Percentiles rank a stretch among this genome's conserved stretches.
These are phyloP conservation scores for Acridotheres tristis DNA, from an alignment of 2,797 vertebrate species.

Conservation along the genomic window DNA sequence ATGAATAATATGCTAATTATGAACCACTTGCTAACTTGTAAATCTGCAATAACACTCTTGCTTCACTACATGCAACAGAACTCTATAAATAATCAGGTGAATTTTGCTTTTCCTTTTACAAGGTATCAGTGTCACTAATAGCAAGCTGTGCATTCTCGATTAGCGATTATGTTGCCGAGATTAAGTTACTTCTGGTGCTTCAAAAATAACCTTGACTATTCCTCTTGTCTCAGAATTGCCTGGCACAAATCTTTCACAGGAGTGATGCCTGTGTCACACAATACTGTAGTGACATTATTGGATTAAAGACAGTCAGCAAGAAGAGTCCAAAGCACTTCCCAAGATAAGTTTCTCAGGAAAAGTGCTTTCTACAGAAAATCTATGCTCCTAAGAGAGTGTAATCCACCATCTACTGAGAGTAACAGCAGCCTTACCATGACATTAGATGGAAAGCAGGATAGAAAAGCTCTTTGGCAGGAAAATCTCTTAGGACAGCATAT, in stretches of 20 bases:
- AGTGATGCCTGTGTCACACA: not conserved
- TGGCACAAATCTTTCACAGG: conserved; percentile 11
- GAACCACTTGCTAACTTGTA: conserved; percentile 10
- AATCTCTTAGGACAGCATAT: not conserved
- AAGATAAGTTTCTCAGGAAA: conserved; percentile 20
- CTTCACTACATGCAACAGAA: not conserved
- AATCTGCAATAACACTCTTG: not conserved
- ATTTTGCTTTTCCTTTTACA: conserved; percentile 24
- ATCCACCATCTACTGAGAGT: not conserved
- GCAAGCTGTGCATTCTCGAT: conserved; percentile 31
- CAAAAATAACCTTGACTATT: conserved; percentile 51
- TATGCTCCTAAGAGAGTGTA: not conserved
- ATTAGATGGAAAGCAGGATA: not conserved
- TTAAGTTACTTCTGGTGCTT: conserved; percentile 49
- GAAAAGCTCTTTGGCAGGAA: not conserved
- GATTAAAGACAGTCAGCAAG: conserved; percentile 34
- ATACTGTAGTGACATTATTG: not conserved
- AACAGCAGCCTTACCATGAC: not conserved
- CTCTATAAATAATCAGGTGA: conserved; percentile 50
- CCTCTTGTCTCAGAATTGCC: not conserved
- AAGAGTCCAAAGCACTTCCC: conserved; percentile 22
- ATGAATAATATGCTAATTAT: conserved; percentile 21
- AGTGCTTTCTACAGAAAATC: conserved; percentile 17
- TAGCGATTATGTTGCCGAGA: not conserved
- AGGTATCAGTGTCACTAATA: conserved; percentile 49